A percentile compares a stretch with the other conserved stretches of the same genome.
phyloP scores from a whole-genome alignment of 2,797 vertebrate species.

The Aplochiton taeniatus region DNA sequence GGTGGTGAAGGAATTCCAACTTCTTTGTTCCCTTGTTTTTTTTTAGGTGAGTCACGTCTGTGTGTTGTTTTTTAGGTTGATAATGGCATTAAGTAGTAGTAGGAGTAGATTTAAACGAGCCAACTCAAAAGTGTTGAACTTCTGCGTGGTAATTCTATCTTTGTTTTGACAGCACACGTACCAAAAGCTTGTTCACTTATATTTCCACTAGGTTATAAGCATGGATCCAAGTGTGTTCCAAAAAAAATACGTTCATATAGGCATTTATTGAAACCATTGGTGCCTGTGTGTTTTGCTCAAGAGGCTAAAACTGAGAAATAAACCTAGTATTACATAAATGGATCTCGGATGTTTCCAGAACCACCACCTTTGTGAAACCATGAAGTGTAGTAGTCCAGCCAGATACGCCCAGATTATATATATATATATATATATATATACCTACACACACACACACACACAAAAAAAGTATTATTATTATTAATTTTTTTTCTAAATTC shows the following conservation, averaged over 20 bases:
- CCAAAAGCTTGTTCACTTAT: slow-evolving; percentile 22
- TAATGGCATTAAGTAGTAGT: slow-evolving; percentile 3
- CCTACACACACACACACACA: no score
- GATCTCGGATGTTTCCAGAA: no score
- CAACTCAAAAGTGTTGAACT: slow-evolving; percentile 23
- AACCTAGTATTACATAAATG: not conserved
- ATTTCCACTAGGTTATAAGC: slow-evolving; percentile 47
- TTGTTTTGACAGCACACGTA: slow-evolving; percentile 47
- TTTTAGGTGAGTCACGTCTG: slow-evolving; percentile 68
- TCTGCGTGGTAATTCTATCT: slow-evolving; percentile 41
- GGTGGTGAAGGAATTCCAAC: slow-evolving; percentile 27
- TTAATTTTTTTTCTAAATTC: no score
- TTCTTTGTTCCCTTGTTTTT: slow-evolving; percentile 44
- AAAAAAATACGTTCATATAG: slow-evolving; percentile 22
- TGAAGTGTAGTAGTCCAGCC: no score
- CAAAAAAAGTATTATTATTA: no score
- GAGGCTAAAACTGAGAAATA: not conserved
- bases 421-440: no score
- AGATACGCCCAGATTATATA: not conserved
- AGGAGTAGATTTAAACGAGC: slow-evolving; percentile 8
- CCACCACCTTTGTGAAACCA: slow-evolving; percentile 4
- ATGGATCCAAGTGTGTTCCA: slow-evolving; percentile 13
- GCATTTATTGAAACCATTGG: not conserved
- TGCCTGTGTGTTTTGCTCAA: not conserved
- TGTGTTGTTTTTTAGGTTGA: slow-evolving; percentile 12